Evolutionary conservation across 2,113 vertebrate species (phyloP), one percentile per base, ranked within the genome.

Genomic region (Micronisus gabar): DNA sequence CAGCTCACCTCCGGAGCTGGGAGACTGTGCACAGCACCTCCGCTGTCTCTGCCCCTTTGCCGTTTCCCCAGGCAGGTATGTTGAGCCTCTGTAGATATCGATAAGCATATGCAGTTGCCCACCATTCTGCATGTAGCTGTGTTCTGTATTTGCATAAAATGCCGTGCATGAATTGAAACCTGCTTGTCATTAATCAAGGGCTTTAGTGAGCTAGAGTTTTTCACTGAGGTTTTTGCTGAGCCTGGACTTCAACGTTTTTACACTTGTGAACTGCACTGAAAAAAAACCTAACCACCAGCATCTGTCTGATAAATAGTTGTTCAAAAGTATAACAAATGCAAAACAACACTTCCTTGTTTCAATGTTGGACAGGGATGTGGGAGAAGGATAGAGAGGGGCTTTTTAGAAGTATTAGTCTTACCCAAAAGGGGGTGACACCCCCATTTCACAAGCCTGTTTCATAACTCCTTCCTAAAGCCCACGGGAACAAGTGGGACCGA

Each of bases 181-280:
- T 96, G 87, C 74, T 58, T 82, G 71, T 80, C 81, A 59, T 94
- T 90, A 85, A 92, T 94, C 93, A 91, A 81, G 53, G 65, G 70
- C 41, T 93, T 93, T 72, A 78, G 88, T 27, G 72, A 88, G 78
- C 38, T 88, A 38, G 34, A 75, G 23, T 58, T 92, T 85, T 73
- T 90, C 81, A 48, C 21, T 43, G 48, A 85, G 62, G n/a, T 59
- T 93, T 96, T 76, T 91, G 70, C 88, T 58, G 71, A 96, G 87
- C 34, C n/a, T 27, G 63, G 50, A 48, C 71, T 87, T 93, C 78
- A 83, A 22, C 26, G 22, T 87, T 91, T 87, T 90, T 66, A 86
- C 81, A 96, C 55, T 84, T 73, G 71, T 13, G 66, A 61, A 91
- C 27, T 66, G 41, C 29, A 26, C 45, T 91, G 80, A 45, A 68